Percentiles rank a stretch among this genome's conserved stretches.
Evolutionary conservation across 2,797 vertebrate species (phyloP).

Genomic region (Chelidonichthys spinosus): DNA sequence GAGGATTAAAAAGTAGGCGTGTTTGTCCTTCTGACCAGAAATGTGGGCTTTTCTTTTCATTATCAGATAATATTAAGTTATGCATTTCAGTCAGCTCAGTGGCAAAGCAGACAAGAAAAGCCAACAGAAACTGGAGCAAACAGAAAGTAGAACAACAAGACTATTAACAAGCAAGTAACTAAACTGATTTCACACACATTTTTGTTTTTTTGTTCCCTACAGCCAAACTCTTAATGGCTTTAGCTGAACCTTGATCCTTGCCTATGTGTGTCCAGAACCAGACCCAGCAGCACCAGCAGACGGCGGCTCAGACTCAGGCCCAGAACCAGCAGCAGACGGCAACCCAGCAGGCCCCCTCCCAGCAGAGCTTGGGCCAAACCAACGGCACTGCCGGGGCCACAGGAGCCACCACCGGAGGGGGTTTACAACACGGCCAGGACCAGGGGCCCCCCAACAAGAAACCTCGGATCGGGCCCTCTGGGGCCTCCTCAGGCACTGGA

Average conservation of each 20-base stretch:
- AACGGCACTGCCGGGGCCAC: conserved; percentile 88
- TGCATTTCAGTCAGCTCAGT: not conserved
- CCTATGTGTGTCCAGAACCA: conserved; percentile 67
- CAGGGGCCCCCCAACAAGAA: conserved; percentile 97
- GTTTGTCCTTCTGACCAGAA: no score
- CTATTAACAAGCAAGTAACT: not conserved
- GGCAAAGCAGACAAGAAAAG: not conserved
- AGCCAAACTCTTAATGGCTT: not conserved
- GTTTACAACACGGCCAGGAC: conserved; percentile 91
- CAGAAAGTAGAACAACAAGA: not conserved
- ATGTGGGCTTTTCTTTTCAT: no score
- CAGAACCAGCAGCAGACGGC: conserved; percentile 88
- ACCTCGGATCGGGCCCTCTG: conserved; percentile 92
- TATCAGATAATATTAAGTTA: not conserved
- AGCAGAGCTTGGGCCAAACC: conserved; percentile 92
- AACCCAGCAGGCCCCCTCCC: conserved; percentile 86
- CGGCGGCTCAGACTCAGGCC: conserved; percentile 80
- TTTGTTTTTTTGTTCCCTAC: not conserved
- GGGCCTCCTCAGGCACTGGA: conserved; percentile 90
- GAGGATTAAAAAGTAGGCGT: no score
- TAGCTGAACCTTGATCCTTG: not conserved
- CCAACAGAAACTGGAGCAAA: not conserved
- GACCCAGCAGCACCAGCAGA: conserved; percentile 81
- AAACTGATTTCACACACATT: conserved; percentile 6
- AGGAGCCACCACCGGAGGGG: conserved; percentile 68